Evolutionary conservation across 2,797 vertebrate species (phyloP), one percentile per base, ranked within the genome.

Genomic region (Protonibea diacanthus): DNA sequence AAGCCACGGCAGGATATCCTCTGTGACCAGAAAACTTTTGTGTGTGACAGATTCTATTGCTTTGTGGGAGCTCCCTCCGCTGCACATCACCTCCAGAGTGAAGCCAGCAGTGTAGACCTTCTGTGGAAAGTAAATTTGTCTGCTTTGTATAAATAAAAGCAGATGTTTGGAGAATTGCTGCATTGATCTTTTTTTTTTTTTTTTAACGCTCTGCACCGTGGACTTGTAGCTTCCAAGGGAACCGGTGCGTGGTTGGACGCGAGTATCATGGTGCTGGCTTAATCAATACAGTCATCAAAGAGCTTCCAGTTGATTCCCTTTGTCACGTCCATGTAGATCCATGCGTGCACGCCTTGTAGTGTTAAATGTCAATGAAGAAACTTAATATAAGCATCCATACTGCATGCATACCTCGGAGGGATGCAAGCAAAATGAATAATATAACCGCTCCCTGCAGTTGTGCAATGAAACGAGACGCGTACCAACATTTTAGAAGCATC

Each of bases 1-100:
- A 78, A 71, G 76, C 68, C 1, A 11, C 45, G 21, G 73, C 83
- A 88, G 83, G 69, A 81, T 75, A 74, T 89, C 78, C 74, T 89
- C 82, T 81, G 83, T 88, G 90, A 86, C 81, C 61, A 77, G 66
- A 78, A 80, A 87, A 86, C 70, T 78, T 38, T 64, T 74, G 60
- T 29, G 76, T 60, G 67, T 84, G 86, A 86, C 86, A 87, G 71
- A 86, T 82, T 87, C 72, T 60, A 18, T 42, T 44, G 80, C 70
- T 81, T 73, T 70, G 65, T 78, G 74, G 38, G 57, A 74, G 66
- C 64, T 74, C 48, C 65, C 56, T 71, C 59, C 61, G 20, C 70
- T 68, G 70, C 74, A 60, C 60, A 60, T 77, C 78, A 74, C 64
- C 57, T 83, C 18, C 20, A 8, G 42, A 73, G 49, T 65, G 56